A percentile compares a stretch with the other conserved stretches of the same genome.
Conservation (phyloP, 2,797 vertebrate genomes). For the Martes flavigula region DNA sequence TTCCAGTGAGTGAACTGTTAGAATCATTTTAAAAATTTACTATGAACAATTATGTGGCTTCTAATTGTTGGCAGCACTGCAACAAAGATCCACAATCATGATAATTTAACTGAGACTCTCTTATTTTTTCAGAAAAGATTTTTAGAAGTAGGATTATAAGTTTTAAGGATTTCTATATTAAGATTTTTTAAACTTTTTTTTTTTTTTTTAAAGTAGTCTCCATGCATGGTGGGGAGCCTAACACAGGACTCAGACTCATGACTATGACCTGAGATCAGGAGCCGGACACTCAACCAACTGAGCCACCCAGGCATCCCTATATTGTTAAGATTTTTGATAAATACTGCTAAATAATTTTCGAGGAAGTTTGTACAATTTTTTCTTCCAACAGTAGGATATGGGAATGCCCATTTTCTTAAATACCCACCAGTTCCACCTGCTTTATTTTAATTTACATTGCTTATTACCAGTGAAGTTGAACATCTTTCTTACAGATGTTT, state of each 20-base stretch:
- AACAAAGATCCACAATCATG: not conserved
- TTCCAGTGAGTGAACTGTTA: not conserved
- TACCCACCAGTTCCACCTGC: not conserved
- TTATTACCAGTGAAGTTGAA: not conserved
- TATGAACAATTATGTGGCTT: not conserved
- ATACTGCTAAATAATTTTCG: not conserved
- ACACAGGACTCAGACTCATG: not conserved
- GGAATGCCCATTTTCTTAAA: not conserved
- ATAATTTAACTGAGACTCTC: not conserved
- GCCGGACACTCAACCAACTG: not conserved
- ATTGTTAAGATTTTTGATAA: not conserved
- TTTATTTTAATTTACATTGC: slow-evolving; percentile 12
- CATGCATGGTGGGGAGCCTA: not conserved
- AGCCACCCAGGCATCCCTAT: not conserved
- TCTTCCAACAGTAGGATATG: not conserved
- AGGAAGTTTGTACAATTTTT: slow-evolving; percentile 6
- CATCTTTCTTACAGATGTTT: not conserved
- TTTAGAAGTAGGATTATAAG: not conserved
- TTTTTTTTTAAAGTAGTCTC: not conserved
- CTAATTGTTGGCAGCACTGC: not conserved
- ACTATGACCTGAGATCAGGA: not conserved
- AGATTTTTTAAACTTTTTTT: not conserved
- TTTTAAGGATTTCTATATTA: slow-evolving; percentile 1
- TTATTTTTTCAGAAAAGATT: not conserved
- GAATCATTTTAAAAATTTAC: slow-evolving; percentile 20